Evolutionary conservation across 2,888 invertebrate genomes (phyloP), one percentile per base, ranked within the genome.

Genomic region (Cenopis cana): DNA sequence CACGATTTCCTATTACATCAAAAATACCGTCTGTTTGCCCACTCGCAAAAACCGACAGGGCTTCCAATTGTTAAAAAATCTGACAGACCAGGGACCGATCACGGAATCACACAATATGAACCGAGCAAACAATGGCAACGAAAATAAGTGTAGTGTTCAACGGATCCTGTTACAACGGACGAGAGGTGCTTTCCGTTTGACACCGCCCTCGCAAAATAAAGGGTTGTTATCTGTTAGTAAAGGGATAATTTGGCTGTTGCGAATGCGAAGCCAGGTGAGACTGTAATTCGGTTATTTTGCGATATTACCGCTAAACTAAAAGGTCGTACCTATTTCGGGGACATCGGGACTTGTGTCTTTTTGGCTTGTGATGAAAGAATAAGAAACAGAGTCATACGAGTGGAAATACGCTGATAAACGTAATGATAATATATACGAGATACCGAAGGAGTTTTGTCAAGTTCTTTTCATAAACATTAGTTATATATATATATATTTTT

Each of bases 31-130:
- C 73, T 71, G 72, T 68, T 46, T 20, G 49, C 77, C 29, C 29
- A 29, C 29, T 74, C 76, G 73, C 68, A 76, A 76, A 73, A 74
- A 75, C 78, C 75, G 78, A 77, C 78, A 81, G 79, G 77, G 82
- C 77, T 82, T 81, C 81, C 80, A 75, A 82, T 88, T 86, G 87
- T 88, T 83, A 82, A 73, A 82, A 85, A 86, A 89, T 88, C 89
- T 87, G 84, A 81, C 83, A 79, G 79, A 82, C 81, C 81, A 81
- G 77, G 78, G 82, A 81, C 82, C 81, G 81, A 87, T 87, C 88
- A 87, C 88, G 85, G 78, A 85, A 82, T 77, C 77, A 59, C 77
- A 73, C 72, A 73, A 68, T 76, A 69, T 73, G 60, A 54, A 46
- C 62, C 57, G 69, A 50, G 62, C 75, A 76, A 76, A 79, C 87